phyloP scores from a whole-genome alignment of 2,113 vertebrate species.

The Chaetorhynchus papuensis region DNA sequence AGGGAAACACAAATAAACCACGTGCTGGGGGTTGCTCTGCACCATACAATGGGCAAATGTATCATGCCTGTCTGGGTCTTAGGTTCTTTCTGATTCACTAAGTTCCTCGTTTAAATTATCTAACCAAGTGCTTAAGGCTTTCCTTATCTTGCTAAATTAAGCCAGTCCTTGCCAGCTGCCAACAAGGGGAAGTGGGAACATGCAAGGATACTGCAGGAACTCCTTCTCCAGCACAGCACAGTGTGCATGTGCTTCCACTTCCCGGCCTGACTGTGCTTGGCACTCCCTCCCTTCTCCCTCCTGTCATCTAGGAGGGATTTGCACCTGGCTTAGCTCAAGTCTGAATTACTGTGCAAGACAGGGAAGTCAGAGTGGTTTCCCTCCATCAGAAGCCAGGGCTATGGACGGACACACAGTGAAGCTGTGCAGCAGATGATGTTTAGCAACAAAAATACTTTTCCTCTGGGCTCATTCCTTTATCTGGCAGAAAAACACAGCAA shows the following conservation, averaged over 20 bases:
- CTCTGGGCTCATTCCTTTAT: background rate
- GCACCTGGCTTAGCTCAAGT: conserved; percentile 16
- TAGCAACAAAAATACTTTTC: background rate
- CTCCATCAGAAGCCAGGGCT: background rate
- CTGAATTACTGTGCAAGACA: background rate
- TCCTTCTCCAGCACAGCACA: background rate
- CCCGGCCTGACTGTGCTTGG: background rate
- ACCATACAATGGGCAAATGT: rapidly evolving
- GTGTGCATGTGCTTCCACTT: background rate
- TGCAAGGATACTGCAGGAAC: background rate
- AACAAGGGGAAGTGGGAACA: conserved; percentile 14
- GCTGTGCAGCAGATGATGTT: conserved; percentile 16
- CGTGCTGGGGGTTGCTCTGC: background rate
- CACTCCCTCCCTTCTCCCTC: background rate
- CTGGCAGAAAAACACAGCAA: background rate
- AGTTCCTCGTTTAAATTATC: background rate
- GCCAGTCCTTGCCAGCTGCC: conserved; percentile 36
- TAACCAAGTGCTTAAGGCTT: conserved; percentile 1
- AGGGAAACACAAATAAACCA: background rate
- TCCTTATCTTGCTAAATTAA: conserved; percentile 35
- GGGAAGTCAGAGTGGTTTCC: background rate
- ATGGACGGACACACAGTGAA: background rate
- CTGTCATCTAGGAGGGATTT: background rate
- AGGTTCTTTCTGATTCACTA: background rate
- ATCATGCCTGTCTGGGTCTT: background rate